These are phyloP conservation scores for Chloroceryle amazona DNA, from an alignment of 2,797 vertebrate species.

Conservation along the genomic window DNA sequence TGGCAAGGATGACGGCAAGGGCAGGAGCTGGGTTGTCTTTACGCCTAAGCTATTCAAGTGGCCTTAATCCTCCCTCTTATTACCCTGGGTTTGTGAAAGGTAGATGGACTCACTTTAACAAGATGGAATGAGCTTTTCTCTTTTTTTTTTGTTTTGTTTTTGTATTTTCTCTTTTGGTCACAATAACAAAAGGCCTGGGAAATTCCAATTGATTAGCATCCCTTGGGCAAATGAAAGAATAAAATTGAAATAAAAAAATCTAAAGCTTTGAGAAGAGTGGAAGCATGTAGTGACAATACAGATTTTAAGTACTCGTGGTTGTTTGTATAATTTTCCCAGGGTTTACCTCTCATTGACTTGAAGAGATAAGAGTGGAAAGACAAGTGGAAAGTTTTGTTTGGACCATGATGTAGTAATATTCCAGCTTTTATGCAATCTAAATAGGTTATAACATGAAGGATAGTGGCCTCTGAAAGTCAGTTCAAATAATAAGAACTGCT, in stretches of 20 bases:
- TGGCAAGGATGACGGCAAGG: conserved; percentile 58
- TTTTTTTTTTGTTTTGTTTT: no score
- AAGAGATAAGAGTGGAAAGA: conserved; percentile 31
- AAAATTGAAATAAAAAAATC: conserved; percentile 74
- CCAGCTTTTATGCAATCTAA: conserved; percentile 43
- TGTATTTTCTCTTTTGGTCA: conserved; percentile 57
- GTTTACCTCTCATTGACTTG: conserved; percentile 60
- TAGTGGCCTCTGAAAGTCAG: conserved; percentile 12
- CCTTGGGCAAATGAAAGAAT: conserved; percentile 76
- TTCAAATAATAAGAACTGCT: not conserved
- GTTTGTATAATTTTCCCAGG: conserved; percentile 82
- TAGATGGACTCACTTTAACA: conserved; percentile 69
- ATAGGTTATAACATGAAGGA: not conserved
- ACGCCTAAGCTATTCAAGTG: conserved; percentile 68
- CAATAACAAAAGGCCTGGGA: conserved; percentile 73
- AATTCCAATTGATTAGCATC: conserved; percentile 81
- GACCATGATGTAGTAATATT: conserved; percentile 39
- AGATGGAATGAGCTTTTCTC: conserved; percentile 62
- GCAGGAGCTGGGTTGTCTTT: conserved; percentile 64
- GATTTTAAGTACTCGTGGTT: conserved; percentile 78
- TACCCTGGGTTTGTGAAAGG: conserved; percentile 60
- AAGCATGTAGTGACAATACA: conserved; percentile 62
- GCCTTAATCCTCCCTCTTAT: conserved; percentile 78
- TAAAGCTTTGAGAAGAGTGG: conserved; percentile 61
- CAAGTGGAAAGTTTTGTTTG: conserved; percentile 60